These are phyloP conservation scores for Drosophila arawakana DNA, from an alignment of 1,140 invertebrate species.

Conservation along the genomic window DNA sequence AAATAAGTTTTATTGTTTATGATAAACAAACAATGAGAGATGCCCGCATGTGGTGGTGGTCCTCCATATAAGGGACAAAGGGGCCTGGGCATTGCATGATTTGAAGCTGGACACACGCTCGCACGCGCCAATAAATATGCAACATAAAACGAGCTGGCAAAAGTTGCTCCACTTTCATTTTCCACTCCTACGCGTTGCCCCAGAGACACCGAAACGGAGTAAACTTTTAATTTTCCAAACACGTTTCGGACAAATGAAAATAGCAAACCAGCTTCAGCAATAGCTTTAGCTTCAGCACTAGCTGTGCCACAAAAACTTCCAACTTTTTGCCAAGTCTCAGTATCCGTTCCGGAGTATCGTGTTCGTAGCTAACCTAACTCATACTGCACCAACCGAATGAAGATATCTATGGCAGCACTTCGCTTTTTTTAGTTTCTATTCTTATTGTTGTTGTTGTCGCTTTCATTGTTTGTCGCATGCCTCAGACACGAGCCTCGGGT, in stretches of 20 bases:
- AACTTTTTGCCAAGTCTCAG: constrained; percentile 30
- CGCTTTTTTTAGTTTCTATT: neutral
- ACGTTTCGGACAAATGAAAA: constrained; percentile 77
- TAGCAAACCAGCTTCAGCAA: constrained; percentile 32
- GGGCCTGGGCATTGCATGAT: neutral
- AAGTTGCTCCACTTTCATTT: constrained; percentile 66
- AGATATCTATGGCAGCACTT: constrained; percentile 46
- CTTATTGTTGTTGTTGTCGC: constrained; percentile 32
- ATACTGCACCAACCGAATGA: constrained; percentile 52
- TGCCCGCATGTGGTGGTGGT: neutral
- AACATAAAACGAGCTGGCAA: constrained; percentile 52
- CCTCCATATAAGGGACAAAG: neutral
- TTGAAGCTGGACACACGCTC: constrained; percentile 11
- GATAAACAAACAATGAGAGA: constrained; percentile 67
- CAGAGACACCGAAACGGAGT: neutral
- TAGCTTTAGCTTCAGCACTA: neutral
- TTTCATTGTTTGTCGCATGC: constrained; percentile 39
- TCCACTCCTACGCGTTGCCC: constrained; percentile 25
- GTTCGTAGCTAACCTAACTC: constrained; percentile 40
- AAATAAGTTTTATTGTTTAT: constrained; percentile 80
- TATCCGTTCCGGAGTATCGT: constrained; percentile 47
- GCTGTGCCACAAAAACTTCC: constrained; percentile 40
- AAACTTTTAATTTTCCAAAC: constrained; percentile 79
- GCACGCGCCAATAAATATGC: constrained; percentile 55
- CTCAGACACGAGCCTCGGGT: constrained; percentile 25